phyloP scores from a whole-genome alignment of 2,888 invertebrate species.

The Meiosimyza decipiens region DNA sequence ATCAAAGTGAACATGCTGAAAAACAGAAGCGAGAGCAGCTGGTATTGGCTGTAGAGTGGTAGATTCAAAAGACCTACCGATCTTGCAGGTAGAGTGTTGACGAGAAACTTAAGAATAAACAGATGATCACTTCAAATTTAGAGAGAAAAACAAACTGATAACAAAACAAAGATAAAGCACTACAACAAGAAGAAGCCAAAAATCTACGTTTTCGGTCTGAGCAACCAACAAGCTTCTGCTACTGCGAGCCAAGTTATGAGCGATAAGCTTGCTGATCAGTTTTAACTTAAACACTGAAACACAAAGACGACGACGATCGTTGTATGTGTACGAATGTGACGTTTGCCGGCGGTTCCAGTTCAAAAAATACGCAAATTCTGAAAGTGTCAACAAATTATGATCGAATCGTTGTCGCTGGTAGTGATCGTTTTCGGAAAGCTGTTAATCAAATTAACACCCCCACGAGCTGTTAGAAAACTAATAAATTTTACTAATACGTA shows the following conservation, averaged over 20 bases:
- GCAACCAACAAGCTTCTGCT: not conserved
- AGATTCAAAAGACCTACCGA: not conserved
- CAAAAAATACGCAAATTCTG: too few species aligned
- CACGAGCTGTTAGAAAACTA: constrained; percentile 28
- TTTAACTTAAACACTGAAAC: constrained; percentile 23
- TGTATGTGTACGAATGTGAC: not conserved
- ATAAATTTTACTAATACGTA: not conserved
- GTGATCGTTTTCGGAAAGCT: not conserved
- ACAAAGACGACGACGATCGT: constrained; percentile 43
- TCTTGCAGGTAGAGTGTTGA: constrained; percentile 35
- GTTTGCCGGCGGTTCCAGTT: too few species aligned
- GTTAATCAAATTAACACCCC: constrained; percentile 62
- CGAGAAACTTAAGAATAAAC: constrained; percentile 13
- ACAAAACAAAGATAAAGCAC: constrained; percentile 7
- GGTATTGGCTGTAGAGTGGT: constrained; percentile 10
- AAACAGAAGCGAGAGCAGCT: constrained; percentile 6
- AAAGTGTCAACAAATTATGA: not conserved
- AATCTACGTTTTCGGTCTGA: constrained; percentile 1
- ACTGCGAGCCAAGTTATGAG: not conserved
- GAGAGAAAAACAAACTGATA: not conserved
- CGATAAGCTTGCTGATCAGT: constrained; percentile 22
- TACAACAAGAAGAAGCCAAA: constrained; percentile 26
- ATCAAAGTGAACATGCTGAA: constrained; percentile 38
- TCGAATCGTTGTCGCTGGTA: not conserved
- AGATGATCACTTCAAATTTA: not conserved